A percentile compares a stretch with the other conserved stretches of the same genome.
These are phyloP conservation scores for Mesorhabditis belari DNA, from an alignment of 2,888 invertebrate genomes.

Conservation along the genomic window DNA sequence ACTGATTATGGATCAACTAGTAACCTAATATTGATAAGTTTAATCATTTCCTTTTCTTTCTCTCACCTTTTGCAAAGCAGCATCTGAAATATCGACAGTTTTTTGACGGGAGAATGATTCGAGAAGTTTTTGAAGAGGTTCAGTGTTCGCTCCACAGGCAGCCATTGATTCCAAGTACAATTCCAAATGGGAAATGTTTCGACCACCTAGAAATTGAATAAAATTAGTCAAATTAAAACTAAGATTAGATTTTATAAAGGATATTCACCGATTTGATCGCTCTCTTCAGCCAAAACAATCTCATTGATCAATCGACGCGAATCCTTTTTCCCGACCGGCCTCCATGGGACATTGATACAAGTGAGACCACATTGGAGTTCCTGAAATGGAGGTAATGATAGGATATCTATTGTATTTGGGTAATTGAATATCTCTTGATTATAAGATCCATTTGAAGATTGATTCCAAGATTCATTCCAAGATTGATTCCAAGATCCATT, in stretches of 20 bases:
- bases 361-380: constrained; percentile 14
- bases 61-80: not conserved
- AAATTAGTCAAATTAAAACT: not conserved
- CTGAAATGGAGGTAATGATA: not conserved
- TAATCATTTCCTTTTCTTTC: no score
- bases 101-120: not conserved
- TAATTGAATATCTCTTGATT: no score
- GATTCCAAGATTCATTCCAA: no score
- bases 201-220: constrained; percentile 9
- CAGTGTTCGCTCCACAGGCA: constrained; percentile 5
- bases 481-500: no score
- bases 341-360: constrained; percentile 13
- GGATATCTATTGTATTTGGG: no score
- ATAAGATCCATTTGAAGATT: no score
- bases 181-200: constrained; percentile 17
- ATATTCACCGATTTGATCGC: constrained; percentile 1
- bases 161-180: constrained; percentile 15
- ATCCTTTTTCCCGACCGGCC: constrained; percentile 5
- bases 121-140: not conserved
- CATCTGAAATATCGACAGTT: constrained; percentile 5
- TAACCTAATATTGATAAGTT: no score
- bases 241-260: not conserved
- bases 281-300: constrained; percentile 14
- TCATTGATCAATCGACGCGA: constrained; percentile 19
- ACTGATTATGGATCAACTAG: no score